A percentile compares a stretch with the other conserved stretches of the same genome.
Evolutionary conservation across 2,888 invertebrate species (phyloP).

Genomic region (Xestia c-nigrum): DNA sequence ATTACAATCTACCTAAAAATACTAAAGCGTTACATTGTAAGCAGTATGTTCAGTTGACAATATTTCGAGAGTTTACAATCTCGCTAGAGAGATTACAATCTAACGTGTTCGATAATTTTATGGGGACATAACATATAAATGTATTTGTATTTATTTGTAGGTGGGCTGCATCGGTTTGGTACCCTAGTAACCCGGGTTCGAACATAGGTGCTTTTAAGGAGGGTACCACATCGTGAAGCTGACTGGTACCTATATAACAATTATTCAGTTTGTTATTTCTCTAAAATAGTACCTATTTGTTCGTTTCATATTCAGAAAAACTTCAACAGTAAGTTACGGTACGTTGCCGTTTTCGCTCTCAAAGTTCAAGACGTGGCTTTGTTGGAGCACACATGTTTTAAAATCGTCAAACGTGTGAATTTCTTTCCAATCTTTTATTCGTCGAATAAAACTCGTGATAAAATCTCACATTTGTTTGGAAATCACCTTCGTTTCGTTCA

Average conservation of each 20-base stretch:
- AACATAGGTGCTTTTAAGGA: too few relatives aligned
- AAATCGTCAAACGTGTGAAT: conserved; percentile 12
- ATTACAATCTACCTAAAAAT: too few relatives aligned
- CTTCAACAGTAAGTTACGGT: not conserved
- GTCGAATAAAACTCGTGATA: conserved; percentile 38
- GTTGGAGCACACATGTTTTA: not conserved
- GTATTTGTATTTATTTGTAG: too few relatives aligned
- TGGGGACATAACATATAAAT: too few relatives aligned
- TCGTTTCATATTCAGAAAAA: not conserved
- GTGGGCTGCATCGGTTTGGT: too few relatives aligned
- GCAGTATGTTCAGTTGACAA: too few relatives aligned
- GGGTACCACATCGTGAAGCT: too few relatives aligned
- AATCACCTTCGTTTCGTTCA: conserved; percentile 36
- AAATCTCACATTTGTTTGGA: conserved; percentile 44
- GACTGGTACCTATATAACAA: not conserved
- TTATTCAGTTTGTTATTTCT: not conserved
- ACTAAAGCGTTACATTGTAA: too few relatives aligned
- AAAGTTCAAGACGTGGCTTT: not conserved
- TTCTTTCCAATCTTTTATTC: conserved; percentile 39
- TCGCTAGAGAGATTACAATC: too few relatives aligned
- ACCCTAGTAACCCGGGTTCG: too few relatives aligned
- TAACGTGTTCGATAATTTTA: too few relatives aligned
- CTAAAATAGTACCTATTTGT: not conserved
- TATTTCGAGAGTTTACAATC: too few relatives aligned
- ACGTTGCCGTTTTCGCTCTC: not conserved